A percentile compares a stretch with the other conserved stretches of the same genome.
These are phyloP conservation scores for Austrofundulus limnaeus DNA, from an alignment of 2,113 vertebrate genomes.

Conservation along the genomic window DNA sequence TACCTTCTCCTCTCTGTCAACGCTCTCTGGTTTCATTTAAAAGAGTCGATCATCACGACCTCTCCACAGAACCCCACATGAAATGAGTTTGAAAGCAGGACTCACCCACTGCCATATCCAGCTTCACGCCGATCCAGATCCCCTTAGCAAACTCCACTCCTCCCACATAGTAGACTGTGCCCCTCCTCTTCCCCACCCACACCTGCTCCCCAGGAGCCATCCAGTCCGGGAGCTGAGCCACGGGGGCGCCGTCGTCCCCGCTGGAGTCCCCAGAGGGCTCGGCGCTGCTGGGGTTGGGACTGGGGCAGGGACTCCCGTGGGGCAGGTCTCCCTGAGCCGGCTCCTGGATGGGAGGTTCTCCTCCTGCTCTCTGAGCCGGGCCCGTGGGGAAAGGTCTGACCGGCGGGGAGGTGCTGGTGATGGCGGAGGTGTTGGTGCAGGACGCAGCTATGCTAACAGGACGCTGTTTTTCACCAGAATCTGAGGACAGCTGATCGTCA, in stretches of 20 bases:
- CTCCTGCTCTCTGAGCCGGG: conserved; percentile 52
- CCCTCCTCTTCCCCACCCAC: conserved; percentile 82
- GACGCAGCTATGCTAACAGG: conserved; percentile 7
- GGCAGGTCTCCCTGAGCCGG: conserved; percentile 74
- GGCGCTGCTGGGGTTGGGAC: conserved; percentile 58
- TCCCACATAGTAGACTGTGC: conserved; percentile 81
- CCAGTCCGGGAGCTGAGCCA: conserved; percentile 78
- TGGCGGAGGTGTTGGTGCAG: conserved; percentile 20
- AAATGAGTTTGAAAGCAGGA: conserved; percentile 4
- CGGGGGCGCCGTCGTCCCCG: conserved; percentile 73
- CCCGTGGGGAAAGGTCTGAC: conserved; percentile 9
- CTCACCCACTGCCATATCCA: conserved; percentile 84
- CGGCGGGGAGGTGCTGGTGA: conserved; percentile 11
- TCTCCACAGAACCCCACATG: background rate
- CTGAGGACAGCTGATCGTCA: conserved; percentile 35
- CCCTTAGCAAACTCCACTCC: conserved; percentile 86
- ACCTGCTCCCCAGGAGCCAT: conserved; percentile 82
- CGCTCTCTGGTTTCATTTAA: no score
- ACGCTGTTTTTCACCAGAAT: conserved; percentile 45
- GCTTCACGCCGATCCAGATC: conserved; percentile 85
- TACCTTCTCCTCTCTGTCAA: no score
- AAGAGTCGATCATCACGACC: no score
- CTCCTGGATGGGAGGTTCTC: conserved; percentile 68
- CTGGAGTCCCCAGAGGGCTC: conserved; percentile 72
- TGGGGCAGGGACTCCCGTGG: conserved; percentile 65